Conservation (phyloP, 2,113 vertebrate species). For the Bostrychus sinensis region DNA sequence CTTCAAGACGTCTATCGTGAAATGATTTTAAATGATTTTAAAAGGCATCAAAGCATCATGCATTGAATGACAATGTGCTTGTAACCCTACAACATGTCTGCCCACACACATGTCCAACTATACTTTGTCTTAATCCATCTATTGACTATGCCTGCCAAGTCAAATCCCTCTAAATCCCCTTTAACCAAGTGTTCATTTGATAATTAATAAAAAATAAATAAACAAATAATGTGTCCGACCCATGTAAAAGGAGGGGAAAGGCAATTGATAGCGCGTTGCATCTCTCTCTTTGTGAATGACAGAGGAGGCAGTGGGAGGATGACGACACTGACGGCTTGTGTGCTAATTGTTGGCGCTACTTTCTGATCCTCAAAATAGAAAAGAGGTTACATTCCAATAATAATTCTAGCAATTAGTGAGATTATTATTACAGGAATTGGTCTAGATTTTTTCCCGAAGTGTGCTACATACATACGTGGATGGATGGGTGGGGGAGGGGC, state of each 20-base stretch:
- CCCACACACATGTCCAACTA: neutral
- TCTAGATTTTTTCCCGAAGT: constrained; percentile 56
- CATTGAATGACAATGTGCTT: neutral
- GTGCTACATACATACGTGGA: constrained; percentile 67
- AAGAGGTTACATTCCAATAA: constrained; percentile 81
- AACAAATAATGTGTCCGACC: constrained; percentile 16
- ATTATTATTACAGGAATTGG: constrained; percentile 60
- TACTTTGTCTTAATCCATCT: constrained; percentile 13
- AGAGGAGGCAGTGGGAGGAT: neutral
- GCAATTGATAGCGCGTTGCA: constrained; percentile 30
- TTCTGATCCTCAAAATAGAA: constrained; percentile 74
- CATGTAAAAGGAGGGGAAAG: constrained; percentile 9
- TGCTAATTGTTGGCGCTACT: constrained; percentile 41
- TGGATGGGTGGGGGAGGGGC: neutral
- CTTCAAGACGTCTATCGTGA: no score
- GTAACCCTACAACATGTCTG: neutral
- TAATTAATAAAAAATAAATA: constrained; percentile 34
- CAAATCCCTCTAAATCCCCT: constrained; percentile 33
- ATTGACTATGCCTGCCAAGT: constrained; percentile 25
- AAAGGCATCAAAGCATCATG: no score
- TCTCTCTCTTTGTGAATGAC: constrained; percentile 11
- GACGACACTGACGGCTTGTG: constrained; percentile 18
- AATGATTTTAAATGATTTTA: no score
- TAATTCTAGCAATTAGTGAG: constrained; percentile 79
- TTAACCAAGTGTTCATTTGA: constrained; percentile 12